Percentiles rank a stretch among this genome's conserved stretches.
Conservation (phyloP, 1,140 invertebrate species). For the Arctopsyche grandis region DNA sequence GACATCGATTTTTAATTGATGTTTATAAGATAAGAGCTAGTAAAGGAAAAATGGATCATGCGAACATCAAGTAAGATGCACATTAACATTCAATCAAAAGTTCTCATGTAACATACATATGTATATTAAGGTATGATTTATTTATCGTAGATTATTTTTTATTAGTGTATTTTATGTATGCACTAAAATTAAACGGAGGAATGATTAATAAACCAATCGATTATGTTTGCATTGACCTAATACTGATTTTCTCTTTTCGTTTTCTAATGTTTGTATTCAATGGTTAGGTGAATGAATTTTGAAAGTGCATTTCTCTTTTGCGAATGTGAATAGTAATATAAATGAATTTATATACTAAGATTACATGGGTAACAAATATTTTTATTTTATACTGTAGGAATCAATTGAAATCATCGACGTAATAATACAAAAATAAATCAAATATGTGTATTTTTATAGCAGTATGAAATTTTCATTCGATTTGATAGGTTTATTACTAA, state of each 20-base stretch:
- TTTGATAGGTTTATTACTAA: no score
- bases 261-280: not conserved
- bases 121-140: no score
- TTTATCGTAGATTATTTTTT: not conserved
- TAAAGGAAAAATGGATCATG: slow-evolving; percentile 39
- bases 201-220: not conserved
- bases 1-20: slow-evolving; percentile 8
- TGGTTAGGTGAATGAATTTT: not conserved
- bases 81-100: slow-evolving; percentile 37
- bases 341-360: no score
- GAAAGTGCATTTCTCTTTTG: slow-evolving; percentile 1
- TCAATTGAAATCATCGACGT: no score
- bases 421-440: no score
- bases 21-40: not conserved
- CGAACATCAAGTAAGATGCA: slow-evolving; percentile 50
- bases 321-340: not conserved
- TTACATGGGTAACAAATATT: no score
- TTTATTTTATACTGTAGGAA: no score
- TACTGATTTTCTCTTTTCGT: slow-evolving; percentile 42
- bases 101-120: not conserved
- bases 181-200: not conserved
- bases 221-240: slow-evolving; percentile 19
- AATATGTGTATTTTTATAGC: no score
- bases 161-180: not conserved
- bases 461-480: no score